phyloP scores from a whole-genome alignment of 1,140 invertebrate species.

The Subanguina moxae region DNA sequence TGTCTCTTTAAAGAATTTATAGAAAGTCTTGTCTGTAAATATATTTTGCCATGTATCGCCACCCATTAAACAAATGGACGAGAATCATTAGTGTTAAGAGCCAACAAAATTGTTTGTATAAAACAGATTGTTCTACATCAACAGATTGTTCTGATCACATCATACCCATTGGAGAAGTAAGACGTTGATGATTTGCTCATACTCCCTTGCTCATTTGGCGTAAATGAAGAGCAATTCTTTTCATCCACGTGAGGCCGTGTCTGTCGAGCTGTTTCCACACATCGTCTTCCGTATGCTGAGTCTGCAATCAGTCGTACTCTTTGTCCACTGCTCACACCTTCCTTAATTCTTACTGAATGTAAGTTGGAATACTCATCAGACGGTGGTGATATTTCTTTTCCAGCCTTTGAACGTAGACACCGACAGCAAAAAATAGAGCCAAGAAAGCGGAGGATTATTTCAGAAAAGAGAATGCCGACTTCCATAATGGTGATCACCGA shows the following conservation, averaged over 20 bases:
- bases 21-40: too few species aligned
- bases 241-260: not conserved
- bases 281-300: not conserved
- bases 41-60: too few species aligned
- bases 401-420: not conserved
- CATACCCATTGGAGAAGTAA: conserved; percentile 2
- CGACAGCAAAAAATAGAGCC: conserved; percentile 1
- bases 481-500: conserved; percentile 45
- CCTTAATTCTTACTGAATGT: not conserved
- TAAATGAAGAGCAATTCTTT: not conserved
- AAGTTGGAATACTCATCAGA: not conserved
- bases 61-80: too few species aligned
- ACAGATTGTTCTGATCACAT: not conserved
- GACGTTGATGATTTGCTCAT: not conserved
- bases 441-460: conserved; percentile 31
- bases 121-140: not conserved
- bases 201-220: not conserved
- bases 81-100: too few species aligned
- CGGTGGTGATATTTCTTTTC: not conserved
- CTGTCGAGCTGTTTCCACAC: not conserved
- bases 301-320: not conserved
- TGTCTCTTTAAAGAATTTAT: too few species aligned
- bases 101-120: too few species aligned
- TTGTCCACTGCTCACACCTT: not conserved
- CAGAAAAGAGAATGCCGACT: conserved; percentile 34